Conservation (phyloP, 37 sponge, comb jelly and placozoan genomes). For the Haliclona indistincta region DNA sequence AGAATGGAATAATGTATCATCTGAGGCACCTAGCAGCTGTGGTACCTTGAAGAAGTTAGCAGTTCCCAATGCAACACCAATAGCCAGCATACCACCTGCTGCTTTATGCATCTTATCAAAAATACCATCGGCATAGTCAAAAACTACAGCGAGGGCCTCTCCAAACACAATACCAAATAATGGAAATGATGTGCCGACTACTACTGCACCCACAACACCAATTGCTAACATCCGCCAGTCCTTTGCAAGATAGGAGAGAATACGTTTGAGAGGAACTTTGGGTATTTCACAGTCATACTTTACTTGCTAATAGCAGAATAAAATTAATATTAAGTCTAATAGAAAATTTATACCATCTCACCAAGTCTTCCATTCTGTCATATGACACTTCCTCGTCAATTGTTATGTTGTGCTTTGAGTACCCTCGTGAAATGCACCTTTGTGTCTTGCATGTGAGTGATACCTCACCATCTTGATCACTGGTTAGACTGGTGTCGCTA, state of each 20-base stretch:
- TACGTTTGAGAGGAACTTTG: slow-evolving; percentile 19
- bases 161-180: slow-evolving; percentile 78
- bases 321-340: not conserved
- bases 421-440: not conserved
- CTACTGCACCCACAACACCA: slow-evolving; percentile 55
- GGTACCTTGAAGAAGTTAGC: slow-evolving; percentile 58
- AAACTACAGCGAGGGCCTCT: slow-evolving; percentile 47
- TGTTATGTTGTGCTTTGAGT: not conserved
- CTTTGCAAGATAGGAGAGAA: slow-evolving; percentile 34
- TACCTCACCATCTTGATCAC: too few species aligned
- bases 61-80: slow-evolving; percentile 47
- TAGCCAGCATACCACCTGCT: slow-evolving; percentile 48
- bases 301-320: slow-evolving; percentile 1
- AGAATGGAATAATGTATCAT: too few species aligned
- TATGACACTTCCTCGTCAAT: not conserved
- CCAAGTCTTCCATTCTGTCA: slow-evolving; percentile 3
- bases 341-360: not conserved
- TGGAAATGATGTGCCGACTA: slow-evolving; percentile 61
- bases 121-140: slow-evolving; percentile 3
- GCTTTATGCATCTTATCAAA: slow-evolving; percentile 11
- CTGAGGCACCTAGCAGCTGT: too few species aligned
- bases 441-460: not conserved
- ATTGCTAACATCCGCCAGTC: slow-evolving; percentile 74
- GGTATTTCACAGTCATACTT: slow-evolving; percentile 44
- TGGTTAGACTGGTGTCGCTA: too few species aligned